Percentiles rank a stretch among this genome's conserved stretches.
phyloP scores from a whole-genome alignment of 2,888 invertebrate genomes.

The Drosophila anceps region DNA sequence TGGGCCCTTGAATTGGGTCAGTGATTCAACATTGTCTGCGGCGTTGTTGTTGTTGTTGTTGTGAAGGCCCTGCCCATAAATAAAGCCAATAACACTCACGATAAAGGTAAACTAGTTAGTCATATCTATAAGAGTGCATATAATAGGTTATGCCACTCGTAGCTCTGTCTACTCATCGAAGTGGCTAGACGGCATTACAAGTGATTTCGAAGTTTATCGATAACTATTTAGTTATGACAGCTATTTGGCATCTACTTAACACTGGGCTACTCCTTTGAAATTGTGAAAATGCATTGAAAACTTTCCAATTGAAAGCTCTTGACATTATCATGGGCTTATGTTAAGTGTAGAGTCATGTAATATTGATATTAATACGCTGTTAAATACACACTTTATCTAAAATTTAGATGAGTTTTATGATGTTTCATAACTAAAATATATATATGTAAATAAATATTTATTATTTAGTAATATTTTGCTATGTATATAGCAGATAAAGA shows the following conservation, averaged over 20 bases:
- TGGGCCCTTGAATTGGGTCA: conserved; percentile 58
- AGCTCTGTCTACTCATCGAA: conserved; percentile 9
- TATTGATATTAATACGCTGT: not conserved
- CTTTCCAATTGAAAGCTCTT: not conserved
- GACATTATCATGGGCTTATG: not conserved
- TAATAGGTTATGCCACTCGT: conserved; percentile 1
- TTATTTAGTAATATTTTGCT: not conserved
- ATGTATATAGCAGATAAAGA: not conserved
- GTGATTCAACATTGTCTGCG: conserved; percentile 48
- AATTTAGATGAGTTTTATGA: not conserved
- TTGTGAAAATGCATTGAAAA: not conserved
- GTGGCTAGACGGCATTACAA: conserved; percentile 30
- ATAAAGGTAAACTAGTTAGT: conserved; percentile 52
- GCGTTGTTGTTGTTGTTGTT: not conserved
- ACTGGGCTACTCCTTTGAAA: not conserved
- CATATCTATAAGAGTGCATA: conserved; percentile 32
- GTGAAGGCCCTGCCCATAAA: conserved; percentile 36
- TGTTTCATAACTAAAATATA: not conserved
- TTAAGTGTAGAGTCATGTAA: not conserved
- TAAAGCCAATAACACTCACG: conserved; percentile 55
- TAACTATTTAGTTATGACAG: conserved; percentile 19
- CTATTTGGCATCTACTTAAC: conserved; percentile 6
- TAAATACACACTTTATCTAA: not conserved
- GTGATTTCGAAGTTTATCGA: conserved; percentile 9
- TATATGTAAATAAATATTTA: too few relatives aligned